phyloP scores from a whole-genome alignment of 35 echinoderm and acorn worm genomes.

The Heliocidaris erythrogramma region DNA sequence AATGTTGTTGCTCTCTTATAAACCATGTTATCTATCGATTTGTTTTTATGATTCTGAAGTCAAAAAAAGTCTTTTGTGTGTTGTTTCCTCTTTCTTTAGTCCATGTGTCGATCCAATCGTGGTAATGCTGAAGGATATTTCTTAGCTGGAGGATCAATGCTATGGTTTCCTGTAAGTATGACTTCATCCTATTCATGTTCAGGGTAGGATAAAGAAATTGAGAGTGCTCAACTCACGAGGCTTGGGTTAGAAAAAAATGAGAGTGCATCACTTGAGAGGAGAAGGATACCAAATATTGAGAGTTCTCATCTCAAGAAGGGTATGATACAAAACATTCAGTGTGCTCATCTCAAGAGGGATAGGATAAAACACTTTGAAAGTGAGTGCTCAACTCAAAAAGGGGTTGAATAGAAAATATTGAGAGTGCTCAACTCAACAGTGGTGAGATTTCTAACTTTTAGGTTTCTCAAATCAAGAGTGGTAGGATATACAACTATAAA shows the following conservation, averaged over 20 bases:
- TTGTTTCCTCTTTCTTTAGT: conserved; percentile 54
- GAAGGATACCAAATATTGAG: not conserved
- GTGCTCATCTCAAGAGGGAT: no score
- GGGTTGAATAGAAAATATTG: not conserved
- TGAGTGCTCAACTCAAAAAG: no score
- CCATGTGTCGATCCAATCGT: conserved; percentile 82
- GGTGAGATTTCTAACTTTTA: not conserved
- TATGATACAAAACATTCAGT: no score
- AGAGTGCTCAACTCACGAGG: not conserved
- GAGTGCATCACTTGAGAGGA: not conserved
- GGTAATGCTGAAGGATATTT: conserved; percentile 92
- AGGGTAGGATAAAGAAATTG: not conserved
- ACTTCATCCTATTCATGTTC: not conserved
- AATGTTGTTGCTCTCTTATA: no score
- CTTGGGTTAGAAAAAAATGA: not conserved
- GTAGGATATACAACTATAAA: not conserved
- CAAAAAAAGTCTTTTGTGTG: not conserved
- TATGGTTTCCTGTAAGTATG: conserved; percentile 91
- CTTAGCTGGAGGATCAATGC: conserved; percentile 81
- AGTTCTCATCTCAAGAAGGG: not conserved
- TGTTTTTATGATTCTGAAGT: no score
- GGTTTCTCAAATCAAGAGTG: not conserved
- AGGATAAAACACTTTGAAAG: not conserved
- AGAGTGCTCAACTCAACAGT: not conserved
- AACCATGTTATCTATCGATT: no score